Evolutionary conservation across 1,140 invertebrate genomes (phyloP), one percentile per base, ranked within the genome.

Genomic region (Heliconius congener): DNA sequence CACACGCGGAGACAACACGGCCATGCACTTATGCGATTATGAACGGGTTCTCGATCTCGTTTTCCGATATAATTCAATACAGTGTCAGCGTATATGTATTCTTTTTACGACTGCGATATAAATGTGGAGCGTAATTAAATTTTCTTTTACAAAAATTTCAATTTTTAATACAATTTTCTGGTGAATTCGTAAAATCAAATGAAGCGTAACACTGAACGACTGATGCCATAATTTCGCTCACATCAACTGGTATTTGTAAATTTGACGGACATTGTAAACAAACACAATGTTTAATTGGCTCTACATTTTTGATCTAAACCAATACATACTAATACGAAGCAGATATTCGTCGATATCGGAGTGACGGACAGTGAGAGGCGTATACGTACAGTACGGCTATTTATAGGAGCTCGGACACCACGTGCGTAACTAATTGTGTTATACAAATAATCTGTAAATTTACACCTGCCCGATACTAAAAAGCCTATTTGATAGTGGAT

Each of bases 391-490:
- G 71, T 72, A 60, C 76, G 79, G 84, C 88, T 93, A 93, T 87
- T 88, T 88, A 85, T 93, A 91, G 91, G 81, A 57, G 72, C 88
- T 87, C 88, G 86, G 87, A 88, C 87, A 88, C 87, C 89, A 88
- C 89, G 90, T 91, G 90, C 88, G 84, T 88, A 90, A 91, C 85
- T 92, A 92, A 91, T 92, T 93, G 88, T 93, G 90, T 93, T 93
- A 93, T 88, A 89, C 88, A 91, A 91, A 91, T 90, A 91, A 83
- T 84, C 84, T 81, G 76, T 73, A 37, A 81, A 86, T 83, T 75
- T 73, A 85, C 86, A 91, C 91, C 88, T 90, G 91, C 81, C 79
- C 55, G 50, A 52, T 52, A 73, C 34, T 57, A 46, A 71, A 57
- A 13, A 27, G 60, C 39, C 52, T 75, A 72, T 82, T 79, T 81